Conservation (phyloP, 1,140 invertebrate species). For the Pseudomyrmex concolor region DNA sequence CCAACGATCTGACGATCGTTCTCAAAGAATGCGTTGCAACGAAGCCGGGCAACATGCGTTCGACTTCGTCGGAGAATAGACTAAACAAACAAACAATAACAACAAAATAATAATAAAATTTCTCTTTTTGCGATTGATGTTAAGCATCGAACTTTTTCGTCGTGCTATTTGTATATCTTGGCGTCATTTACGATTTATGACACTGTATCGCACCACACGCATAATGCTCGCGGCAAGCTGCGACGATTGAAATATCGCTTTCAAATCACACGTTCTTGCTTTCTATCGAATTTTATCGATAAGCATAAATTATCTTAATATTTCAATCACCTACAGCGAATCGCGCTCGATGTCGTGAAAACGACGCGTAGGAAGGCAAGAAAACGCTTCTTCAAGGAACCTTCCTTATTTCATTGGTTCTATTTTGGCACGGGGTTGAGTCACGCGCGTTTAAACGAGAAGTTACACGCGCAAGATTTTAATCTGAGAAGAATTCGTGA, state of each 20-base stretch:
- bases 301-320: slow-evolving; percentile 24
- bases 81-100: slow-evolving; percentile 84
- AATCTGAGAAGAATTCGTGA: background rate
- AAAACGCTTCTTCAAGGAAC: slow-evolving; percentile 32
- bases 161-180: slow-evolving; percentile 19
- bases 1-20: background rate
- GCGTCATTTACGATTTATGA: slow-evolving; percentile 68
- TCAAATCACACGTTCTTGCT: background rate
- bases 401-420: slow-evolving; percentile 75
- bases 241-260: slow-evolving; percentile 33
- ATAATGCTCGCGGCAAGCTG: slow-evolving; percentile 23
- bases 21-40: slow-evolving; percentile 32
- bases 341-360: slow-evolving; percentile 47
- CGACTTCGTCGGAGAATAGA: slow-evolving; percentile 76
- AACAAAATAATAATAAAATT: slow-evolving; percentile 79
- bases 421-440: slow-evolving; percentile 82
- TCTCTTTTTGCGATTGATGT: slow-evolving; percentile 48
- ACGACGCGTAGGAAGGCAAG: slow-evolving; percentile 56
- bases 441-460: slow-evolving; percentile 65
- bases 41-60: slow-evolving; percentile 80
- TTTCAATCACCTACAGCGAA: slow-evolving; percentile 35
- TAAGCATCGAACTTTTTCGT: slow-evolving; percentile 45
- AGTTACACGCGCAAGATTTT: slow-evolving; percentile 7
- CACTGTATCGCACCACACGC: slow-evolving; percentile 55
- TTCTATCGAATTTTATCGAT: background rate